Evolutionary conservation across 2,797 vertebrate species (phyloP), one percentile per base, ranked within the genome.

Genomic region (Vespertilio murinus): DNA sequence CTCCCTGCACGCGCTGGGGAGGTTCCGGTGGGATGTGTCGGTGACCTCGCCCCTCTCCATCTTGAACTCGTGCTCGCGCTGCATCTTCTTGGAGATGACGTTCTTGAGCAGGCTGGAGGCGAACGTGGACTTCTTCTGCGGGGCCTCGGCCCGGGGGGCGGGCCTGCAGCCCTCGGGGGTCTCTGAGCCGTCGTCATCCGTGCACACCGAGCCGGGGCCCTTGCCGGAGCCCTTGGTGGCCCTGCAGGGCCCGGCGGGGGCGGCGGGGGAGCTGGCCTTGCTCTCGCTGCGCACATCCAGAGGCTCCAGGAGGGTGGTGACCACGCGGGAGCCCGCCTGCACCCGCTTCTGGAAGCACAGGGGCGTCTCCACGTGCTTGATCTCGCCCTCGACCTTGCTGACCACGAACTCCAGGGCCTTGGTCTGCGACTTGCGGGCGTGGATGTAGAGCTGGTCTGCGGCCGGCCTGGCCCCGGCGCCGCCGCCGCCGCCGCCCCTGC

Each of bases 1-100:
- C 70, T 95, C 96, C 95, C 94, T 98, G 49, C 92, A 54, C 4
- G 90, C 38, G 14, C 94, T 79, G 6, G 96, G 91, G 47, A 98
- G 98, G 85, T 98, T 98, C 23, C 40, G 75, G 40, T 96, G 97
- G 23, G 98, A 97, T 0, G 98, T 98, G 82, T 99, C 98, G 0
- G 95, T 95, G 52, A 99, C 98, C 93, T 99, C 98, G 0, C 99
- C 99, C 77, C 99, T 98, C 96, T 99, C 99, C 99, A 99, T 99
- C 97, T 99, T 99, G 81, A 99, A 98, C 97, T 99, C 99, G 33
- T 99, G 99, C 59, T 99, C 99, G 90, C 98, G 98, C 96, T 99
- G 99, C 99, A 99, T 99, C 97, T 99, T 99, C 98, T 99, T 99
- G 93, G 99, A 99, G 97, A 99, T 99, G 0, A 99, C 99, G 52